These are phyloP conservation scores for Sipha flava DNA, from an alignment of 1,140 invertebrate species.

Conservation along the genomic window DNA sequence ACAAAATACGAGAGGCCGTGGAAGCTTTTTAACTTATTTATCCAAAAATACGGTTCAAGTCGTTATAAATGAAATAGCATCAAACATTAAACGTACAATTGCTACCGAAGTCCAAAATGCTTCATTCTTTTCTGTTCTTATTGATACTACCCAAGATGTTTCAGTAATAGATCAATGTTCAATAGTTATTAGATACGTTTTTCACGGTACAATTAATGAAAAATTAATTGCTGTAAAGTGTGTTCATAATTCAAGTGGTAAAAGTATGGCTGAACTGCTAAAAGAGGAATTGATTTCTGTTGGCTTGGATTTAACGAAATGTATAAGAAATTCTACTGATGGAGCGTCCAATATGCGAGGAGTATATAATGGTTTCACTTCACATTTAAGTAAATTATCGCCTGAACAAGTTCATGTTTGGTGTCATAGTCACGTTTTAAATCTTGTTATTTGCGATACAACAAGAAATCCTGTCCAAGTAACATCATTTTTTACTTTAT, in stretches of 20 bases:
- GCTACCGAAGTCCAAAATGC: neutral
- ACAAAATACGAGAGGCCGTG: neutral
- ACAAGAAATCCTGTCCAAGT: neutral
- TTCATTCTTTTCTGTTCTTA: neutral
- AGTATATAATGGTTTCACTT: neutral
- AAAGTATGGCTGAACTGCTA: neutral
- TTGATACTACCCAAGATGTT: neutral
- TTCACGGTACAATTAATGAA: neutral
- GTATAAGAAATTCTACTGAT: neutral
- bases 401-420: constrained; percentile 2
- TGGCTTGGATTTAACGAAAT: neutral
- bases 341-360: constrained; percentile 5
- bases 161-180: neutral
- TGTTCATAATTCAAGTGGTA: neutral
- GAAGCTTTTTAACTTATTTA: neutral
- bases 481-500: neutral
- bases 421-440: neutral
- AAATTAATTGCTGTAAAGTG: neutral
- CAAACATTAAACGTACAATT: neutral
- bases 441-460: neutral
- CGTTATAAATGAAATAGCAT: neutral
- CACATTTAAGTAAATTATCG: neutral
- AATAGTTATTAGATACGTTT: neutral
- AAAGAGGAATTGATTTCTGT: neutral
- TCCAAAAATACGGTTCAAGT: neutral